phyloP scores from a whole-genome alignment of 1,140 invertebrate genomes.

The Rhagoletis pomonella region DNA sequence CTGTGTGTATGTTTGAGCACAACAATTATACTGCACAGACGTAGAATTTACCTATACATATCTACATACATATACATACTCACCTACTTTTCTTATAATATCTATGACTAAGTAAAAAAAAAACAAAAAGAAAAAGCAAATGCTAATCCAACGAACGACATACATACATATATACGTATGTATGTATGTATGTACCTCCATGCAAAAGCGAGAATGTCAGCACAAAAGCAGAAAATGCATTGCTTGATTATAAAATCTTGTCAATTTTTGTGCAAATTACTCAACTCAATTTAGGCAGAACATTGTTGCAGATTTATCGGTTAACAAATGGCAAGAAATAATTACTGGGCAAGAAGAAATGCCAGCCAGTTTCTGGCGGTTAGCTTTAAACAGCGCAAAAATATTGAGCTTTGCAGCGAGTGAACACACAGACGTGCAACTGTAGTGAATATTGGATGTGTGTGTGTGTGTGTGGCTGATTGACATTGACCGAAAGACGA shows the following conservation, averaged over 20 bases:
- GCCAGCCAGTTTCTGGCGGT: neutral
- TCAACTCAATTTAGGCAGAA: neutral
- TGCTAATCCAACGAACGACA: neutral
- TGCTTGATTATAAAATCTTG: constrained; percentile 2
- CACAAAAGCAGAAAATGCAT: neutral
- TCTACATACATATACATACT: neutral
- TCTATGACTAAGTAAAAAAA: constrained; percentile 12
- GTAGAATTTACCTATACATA: neutral
- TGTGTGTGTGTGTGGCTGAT: too few species aligned
- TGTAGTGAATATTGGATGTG: too few species aligned
- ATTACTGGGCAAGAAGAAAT: neutral
- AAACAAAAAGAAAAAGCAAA: neutral
- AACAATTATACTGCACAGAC: neutral
- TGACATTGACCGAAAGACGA: constrained; percentile 24
- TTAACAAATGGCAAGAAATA: neutral
- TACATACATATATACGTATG: neutral
- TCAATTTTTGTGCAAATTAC: neutral
- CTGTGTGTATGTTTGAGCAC: too few species aligned
- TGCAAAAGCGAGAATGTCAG: neutral
- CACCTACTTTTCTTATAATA: neutral
- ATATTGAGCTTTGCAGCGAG: neutral
- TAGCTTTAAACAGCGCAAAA: constrained; percentile 7
- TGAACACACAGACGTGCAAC: too few species aligned
- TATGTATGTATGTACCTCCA: too few species aligned
- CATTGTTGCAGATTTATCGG: neutral